Conservation (phyloP, 2,888 invertebrate genomes). For the Helicoverpa assulta region DNA sequence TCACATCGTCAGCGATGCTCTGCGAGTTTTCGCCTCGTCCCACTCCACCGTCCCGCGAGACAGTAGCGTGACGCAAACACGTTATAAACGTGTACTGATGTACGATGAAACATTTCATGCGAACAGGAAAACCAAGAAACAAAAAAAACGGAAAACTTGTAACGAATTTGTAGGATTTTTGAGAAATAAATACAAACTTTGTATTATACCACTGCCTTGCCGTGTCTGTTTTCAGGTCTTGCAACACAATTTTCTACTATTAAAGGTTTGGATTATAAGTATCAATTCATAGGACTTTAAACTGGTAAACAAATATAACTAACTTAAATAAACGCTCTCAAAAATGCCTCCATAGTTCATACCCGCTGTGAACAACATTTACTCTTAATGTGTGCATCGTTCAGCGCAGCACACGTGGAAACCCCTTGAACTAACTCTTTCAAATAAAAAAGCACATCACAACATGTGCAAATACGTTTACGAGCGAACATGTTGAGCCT, state of each 20-base stretch:
- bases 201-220: neutral
- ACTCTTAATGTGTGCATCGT: neutral
- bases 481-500: conserved; percentile 30
- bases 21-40: conserved; percentile 1
- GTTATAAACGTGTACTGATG: conserved; percentile 21
- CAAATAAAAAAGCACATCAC: conserved; percentile 29
- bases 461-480: conserved; percentile 40
- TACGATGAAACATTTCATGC: conserved; percentile 20
- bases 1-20: conserved; percentile 9
- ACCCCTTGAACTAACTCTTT: conserved; percentile 10
- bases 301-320: too few relatives aligned
- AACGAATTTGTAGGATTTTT: conserved; percentile 17
- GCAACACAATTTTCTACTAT: too few relatives aligned
- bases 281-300: too few relatives aligned
- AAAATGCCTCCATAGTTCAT: conserved; percentile 7
- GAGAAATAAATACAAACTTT: neutral
- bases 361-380: neutral
- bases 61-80: conserved; percentile 33
- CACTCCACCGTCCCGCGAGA: conserved; percentile 12
- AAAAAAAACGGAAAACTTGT: conserved; percentile 11
- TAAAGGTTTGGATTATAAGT: too few relatives aligned
- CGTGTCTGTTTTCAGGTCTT: neutral
- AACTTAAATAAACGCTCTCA: neutral
- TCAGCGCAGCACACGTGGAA: conserved; percentile 16
- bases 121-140: conserved; percentile 28